Conservation (phyloP, 2,888 invertebrate genomes). For the Lottia scabra region DNA sequence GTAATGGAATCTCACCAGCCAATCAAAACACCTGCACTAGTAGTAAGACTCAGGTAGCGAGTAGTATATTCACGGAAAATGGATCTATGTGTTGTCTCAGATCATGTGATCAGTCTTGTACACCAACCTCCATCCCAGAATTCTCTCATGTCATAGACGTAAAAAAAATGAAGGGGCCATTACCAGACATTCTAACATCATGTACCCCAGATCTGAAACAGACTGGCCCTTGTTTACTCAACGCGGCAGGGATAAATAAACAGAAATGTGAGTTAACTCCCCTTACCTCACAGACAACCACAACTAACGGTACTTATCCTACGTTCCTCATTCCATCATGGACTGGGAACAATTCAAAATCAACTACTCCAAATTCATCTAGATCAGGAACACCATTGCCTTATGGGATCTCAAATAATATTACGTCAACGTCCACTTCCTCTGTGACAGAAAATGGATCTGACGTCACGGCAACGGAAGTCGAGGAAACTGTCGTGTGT, state of each 20-base stretch:
- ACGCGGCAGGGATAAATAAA: not conserved
- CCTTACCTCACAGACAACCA: not conserved
- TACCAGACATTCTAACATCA: not conserved
- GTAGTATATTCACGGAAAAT: too few species aligned
- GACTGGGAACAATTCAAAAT: not conserved
- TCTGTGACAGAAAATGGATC: not conserved
- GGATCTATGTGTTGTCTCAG: too few species aligned
- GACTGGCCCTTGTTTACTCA: not conserved
- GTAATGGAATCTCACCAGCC: too few species aligned
- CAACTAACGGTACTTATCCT: not conserved
- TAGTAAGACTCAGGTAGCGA: too few species aligned
- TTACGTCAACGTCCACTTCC: not conserved
- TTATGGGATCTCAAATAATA: constrained; percentile 1
- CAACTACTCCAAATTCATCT: not conserved
- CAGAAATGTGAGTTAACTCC: not conserved
- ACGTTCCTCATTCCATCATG: not conserved
- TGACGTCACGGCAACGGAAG: constrained; percentile 8
- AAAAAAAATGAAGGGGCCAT: not conserved
- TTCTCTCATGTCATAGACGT: not conserved
- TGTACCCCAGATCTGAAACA: not conserved
- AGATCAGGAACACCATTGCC: not conserved
- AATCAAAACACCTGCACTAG: too few species aligned
- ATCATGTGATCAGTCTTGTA: not conserved
- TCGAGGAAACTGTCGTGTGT: constrained; percentile 42
- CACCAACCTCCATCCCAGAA: not conserved